phyloP scores from a whole-genome alignment of 2,888 invertebrate species.

The Cosmopolites sordidus region DNA sequence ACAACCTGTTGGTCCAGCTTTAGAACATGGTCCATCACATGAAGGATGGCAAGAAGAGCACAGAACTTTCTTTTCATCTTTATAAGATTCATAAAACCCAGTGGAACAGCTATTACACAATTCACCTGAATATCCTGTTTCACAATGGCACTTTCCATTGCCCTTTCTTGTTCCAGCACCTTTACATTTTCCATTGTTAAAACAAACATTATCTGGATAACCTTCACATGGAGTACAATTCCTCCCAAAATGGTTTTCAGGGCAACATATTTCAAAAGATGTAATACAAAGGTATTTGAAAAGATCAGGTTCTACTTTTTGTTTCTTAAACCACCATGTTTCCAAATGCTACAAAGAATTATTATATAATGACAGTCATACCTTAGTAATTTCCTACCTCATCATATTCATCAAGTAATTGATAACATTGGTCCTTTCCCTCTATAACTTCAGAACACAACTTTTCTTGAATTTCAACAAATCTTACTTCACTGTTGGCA shows the following conservation, averaged over 20 bases:
- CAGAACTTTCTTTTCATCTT: constrained; percentile 67
- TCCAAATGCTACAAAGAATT: constrained; percentile 54
- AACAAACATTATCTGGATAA: constrained; percentile 69
- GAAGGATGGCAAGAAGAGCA: constrained; percentile 77
- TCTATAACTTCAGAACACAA: constrained; percentile 73
- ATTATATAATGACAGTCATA: background rate
- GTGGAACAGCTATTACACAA: constrained; percentile 72
- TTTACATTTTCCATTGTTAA: constrained; percentile 68
- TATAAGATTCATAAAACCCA: constrained; percentile 70
- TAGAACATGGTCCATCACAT: constrained; percentile 72
- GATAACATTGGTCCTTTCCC: constrained; percentile 75
- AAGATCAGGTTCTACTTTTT: constrained; percentile 53
- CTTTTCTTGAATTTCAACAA: constrained; percentile 86
- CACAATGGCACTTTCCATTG: constrained; percentile 84
- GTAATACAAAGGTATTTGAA: constrained; percentile 76
- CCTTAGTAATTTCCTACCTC: constrained; percentile 44
- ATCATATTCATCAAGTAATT: constrained; percentile 80
- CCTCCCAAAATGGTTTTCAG: constrained; percentile 75
- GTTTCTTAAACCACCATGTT: constrained; percentile 80
- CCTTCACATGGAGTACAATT: constrained; percentile 78
- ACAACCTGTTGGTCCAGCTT: constrained; percentile 66
- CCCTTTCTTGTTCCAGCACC: constrained; percentile 92
- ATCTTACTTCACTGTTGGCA: constrained; percentile 79
- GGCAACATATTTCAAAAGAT: constrained; percentile 75
- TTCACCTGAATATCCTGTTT: constrained; percentile 74